A percentile compares a stretch with the other conserved stretches of the same genome.
phyloP scores from a whole-genome alignment of 2,888 invertebrate genomes.

The Neocrepidodera transversa region DNA sequence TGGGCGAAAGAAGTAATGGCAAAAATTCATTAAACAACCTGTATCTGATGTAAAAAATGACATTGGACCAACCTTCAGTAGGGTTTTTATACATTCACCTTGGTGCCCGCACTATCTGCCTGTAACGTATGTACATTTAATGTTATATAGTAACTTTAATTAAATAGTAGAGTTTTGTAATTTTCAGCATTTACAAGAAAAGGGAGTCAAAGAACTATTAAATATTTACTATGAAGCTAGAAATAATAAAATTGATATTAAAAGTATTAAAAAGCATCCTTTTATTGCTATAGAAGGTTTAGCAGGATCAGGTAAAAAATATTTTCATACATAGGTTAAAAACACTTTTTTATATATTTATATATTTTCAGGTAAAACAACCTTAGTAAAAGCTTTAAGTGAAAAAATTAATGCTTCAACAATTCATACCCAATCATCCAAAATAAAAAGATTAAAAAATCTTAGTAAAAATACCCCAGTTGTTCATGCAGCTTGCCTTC shows the following conservation, averaged over 20 bases:
- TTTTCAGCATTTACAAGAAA: constrained; percentile 43
- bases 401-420: constrained; percentile 51
- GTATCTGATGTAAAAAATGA: too few relatives aligned
- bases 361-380: constrained; percentile 57
- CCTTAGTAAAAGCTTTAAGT: constrained; percentile 53
- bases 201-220: constrained; percentile 48
- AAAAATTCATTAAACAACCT: too few relatives aligned
- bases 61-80: too few relatives aligned
- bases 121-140: too few relatives aligned
- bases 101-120: too few relatives aligned
- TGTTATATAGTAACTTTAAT: too few relatives aligned
- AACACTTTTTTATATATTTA: neutral
- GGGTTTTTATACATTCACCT: too few relatives aligned
- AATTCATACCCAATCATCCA: constrained; percentile 57
- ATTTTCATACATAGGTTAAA: neutral
- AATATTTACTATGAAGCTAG: constrained; percentile 46
- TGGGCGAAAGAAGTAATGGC: too few relatives aligned
- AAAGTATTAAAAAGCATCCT: constrained; percentile 50
- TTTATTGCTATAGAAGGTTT: constrained; percentile 61
- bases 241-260: constrained; percentile 26
- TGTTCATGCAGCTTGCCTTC: constrained; percentile 59
- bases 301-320: constrained; percentile 58
- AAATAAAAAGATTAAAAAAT: constrained; percentile 51
- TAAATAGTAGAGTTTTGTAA: neutral
- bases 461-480: constrained; percentile 20